phyloP scores from a whole-genome alignment of 2,113 vertebrate genomes.

The Eclectus roratus region DNA sequence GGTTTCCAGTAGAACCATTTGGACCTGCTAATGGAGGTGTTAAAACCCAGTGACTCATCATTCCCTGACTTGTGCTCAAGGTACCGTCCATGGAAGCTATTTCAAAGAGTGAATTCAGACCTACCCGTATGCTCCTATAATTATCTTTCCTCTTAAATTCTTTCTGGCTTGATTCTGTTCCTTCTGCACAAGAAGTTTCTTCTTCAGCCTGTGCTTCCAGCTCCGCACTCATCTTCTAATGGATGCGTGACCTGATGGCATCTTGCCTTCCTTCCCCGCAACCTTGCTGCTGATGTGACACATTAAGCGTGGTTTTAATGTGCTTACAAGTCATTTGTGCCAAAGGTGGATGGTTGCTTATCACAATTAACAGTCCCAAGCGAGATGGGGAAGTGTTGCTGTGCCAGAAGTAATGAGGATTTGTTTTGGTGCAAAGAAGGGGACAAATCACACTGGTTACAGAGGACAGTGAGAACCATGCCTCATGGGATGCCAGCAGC shows the following conservation, averaged over 20 bases:
- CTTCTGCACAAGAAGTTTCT: background rate
- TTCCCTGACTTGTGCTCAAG: background rate
- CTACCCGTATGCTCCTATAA: background rate
- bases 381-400: background rate
- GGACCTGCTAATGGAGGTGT: background rate
- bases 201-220: background rate
- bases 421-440: background rate
- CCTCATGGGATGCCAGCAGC: background rate
- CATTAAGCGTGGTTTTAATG: background rate
- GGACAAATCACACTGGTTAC: background rate
- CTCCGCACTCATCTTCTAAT: background rate
- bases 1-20: background rate
- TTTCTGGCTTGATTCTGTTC: background rate
- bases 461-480: background rate
- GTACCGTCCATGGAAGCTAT: background rate
- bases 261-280: background rate
- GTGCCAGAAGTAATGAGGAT: background rate
- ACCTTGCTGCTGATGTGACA: background rate
- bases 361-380: background rate
- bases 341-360: background rate
- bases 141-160: background rate
- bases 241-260: background rate
- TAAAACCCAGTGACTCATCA: background rate
- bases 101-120: background rate
- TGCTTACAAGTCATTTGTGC: background rate